Base-by-base conservation (phyloP, 2,888 invertebrate species). In the Boloria euphrosyne region DNA sequence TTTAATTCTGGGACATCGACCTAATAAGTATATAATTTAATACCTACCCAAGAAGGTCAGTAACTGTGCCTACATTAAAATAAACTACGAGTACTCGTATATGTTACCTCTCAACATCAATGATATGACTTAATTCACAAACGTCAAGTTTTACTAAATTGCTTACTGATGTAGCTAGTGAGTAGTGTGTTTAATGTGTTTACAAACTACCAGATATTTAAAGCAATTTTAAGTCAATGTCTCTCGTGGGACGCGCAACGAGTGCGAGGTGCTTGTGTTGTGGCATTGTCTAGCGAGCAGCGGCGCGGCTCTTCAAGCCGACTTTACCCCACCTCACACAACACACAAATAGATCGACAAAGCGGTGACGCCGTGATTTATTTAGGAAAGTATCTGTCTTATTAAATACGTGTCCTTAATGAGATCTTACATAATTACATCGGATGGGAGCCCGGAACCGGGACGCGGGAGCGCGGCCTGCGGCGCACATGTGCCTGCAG, bases 391-490 rank as follows among this genome's bases (percentile, higher is more conserved):
- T 66, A 71, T 69, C 57, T 68, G 69, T 73, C 71, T 68, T 69
- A 69, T 73, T 71, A 71, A 66, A 65, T 68, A 69, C 55, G 66
- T 64, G 58, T 44, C 46, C 68, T 62, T 72, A 72, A 73, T 72
- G 71, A 71, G 70, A 69, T 69, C 63, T 66, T 60, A 51, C 63
- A 66, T 72, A 73, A 74, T 71, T 67, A 71, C 68, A 67, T 68
- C 63, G 65, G 62, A 62, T 60, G 67, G 63, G 66, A 71, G 67
- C 66, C 71, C 72, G 70, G 72, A 71, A 69, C 71, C 61, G 66
- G 66, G 62, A 58, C 50, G 59, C 43, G 53, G 31, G 61, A 43
- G 43, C 52, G 18, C 31, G 14, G 46, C 67, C 63, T 70, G 74
- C 72, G 67, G 52, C 64, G 65, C 73, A 74, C 71, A 68, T 73